Base-by-base conservation (phyloP, 2,113 vertebrate species). In the Donacobius atricapilla region DNA sequence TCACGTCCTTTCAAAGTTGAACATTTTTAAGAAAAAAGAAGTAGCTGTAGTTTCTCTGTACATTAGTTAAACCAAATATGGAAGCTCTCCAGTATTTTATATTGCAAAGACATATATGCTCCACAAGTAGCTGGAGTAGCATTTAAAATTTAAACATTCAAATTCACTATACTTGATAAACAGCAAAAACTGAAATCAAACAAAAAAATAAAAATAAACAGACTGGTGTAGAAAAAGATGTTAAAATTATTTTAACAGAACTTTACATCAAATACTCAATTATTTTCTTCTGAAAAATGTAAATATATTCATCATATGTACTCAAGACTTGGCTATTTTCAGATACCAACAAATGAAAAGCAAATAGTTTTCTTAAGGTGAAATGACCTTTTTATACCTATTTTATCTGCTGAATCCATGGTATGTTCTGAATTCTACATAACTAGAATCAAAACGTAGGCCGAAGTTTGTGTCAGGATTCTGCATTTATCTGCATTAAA, bases 1-100 rank as follows among this genome's bases (percentile, higher is more conserved):
- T 71, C 48, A 48, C 3, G 23, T 65, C 48, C 17, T 80, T 73
- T 25, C 30, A 5, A 89, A 94, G 24, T 10, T 28, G 12, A n/a
- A 83, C 20, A 63, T 23, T 39, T 54, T 64, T 85, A 16, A 83
- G 50, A 94, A 91, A 81, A 93, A 73, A 69, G 90, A 97, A 96
- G 75, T 72, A 87, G 25, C 27, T 91, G 45, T 56, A 92, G 78
- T 64, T 96, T 94, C 66, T 70, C 42, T 89, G 80, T 82, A 39
- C 15, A 50, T 70, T 33, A 89, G 45, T 70, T 82, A 93, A 87
- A 77, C 35, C 58, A 87, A 80, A 93, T 15, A 77, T 3, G 22
- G 82, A 92, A 89, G 15, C 10, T 71, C 72, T 84, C 35, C 28
- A 79, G 4, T 56, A 79, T 69, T 82, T 45, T 39, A 82, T 17